These are phyloP conservation scores for Rallus limicola DNA, from an alignment of 2,113 vertebrate species.

Conservation along the genomic window DNA sequence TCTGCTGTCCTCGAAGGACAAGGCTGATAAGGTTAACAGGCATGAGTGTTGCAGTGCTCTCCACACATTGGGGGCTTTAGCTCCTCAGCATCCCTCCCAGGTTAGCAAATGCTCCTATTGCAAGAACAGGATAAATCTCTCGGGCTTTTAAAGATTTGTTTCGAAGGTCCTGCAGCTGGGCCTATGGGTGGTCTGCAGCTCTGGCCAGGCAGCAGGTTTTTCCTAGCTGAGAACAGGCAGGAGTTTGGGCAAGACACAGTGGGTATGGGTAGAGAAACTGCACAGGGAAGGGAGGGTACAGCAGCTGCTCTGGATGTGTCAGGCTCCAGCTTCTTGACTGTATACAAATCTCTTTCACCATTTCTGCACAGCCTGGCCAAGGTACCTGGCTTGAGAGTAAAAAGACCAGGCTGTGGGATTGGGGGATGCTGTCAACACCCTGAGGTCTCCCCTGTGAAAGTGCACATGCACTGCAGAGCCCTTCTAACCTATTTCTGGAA, in stretches of 20 bases:
- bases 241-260: neutral
- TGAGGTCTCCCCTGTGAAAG: neutral
- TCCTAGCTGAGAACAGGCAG: neutral
- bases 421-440: neutral
- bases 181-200: neutral
- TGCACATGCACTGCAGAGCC: neutral
- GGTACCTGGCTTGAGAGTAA: neutral
- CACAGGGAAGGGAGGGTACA: fast-evolving
- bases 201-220: neutral
- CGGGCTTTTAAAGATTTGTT: neutral
- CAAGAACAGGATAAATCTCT: neutral
- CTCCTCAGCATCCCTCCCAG: neutral
- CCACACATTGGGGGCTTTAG: neutral
- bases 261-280: neutral
- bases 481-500: neutral
- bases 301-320: fast-evolving
- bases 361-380: neutral
- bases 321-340: neutral
- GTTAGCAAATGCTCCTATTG: neutral
- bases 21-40: neutral
- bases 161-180: neutral
- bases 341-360: neutral
- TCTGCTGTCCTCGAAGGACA: neutral
- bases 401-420: fast-evolving
- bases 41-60: neutral